Conservation (phyloP, 2,888 invertebrate genomes). For the Leucozona laternaria region DNA sequence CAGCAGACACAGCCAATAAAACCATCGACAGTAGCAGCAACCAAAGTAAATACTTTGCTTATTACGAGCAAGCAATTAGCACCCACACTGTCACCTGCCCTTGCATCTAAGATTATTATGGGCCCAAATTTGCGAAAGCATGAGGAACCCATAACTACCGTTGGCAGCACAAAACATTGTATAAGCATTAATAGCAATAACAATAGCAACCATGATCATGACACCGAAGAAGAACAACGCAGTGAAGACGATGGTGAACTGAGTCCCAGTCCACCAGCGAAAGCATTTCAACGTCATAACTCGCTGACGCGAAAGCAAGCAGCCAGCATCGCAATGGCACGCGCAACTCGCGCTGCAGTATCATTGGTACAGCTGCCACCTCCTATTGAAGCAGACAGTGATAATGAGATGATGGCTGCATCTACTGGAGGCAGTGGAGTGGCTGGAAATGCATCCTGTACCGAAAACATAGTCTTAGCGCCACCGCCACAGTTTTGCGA, state of each 20-base stretch:
- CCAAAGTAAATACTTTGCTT: slow-evolving; percentile 64
- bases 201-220: slow-evolving; percentile 64
- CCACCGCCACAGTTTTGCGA: slow-evolving; percentile 97
- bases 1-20: slow-evolving; percentile 57
- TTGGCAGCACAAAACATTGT: slow-evolving; percentile 65
- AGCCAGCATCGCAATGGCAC: slow-evolving; percentile 85
- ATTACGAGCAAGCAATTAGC: slow-evolving; percentile 67
- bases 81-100: slow-evolving; percentile 57
- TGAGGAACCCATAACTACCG: slow-evolving; percentile 69
- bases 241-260: slow-evolving; percentile 83
- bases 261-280: slow-evolving; percentile 84
- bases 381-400: slow-evolving; percentile 89
- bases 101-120: slow-evolving; percentile 53
- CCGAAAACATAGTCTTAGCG: slow-evolving; percentile 88
- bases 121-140: slow-evolving; percentile 60
- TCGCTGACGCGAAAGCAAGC: slow-evolving; percentile 87
- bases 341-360: slow-evolving; percentile 88
- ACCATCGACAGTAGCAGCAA: slow-evolving; percentile 71
- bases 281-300: slow-evolving; percentile 86
- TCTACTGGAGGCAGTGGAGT: slow-evolving; percentile 55
- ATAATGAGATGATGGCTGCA: slow-evolving; percentile 85
- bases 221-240: slow-evolving; percentile 81
- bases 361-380: slow-evolving; percentile 92
- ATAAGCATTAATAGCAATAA: slow-evolving; percentile 66
- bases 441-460: slow-evolving; percentile 79